Evolutionary conservation across 1,140 invertebrate species (phyloP).

Genomic region (Drosophila pandora): DNA sequence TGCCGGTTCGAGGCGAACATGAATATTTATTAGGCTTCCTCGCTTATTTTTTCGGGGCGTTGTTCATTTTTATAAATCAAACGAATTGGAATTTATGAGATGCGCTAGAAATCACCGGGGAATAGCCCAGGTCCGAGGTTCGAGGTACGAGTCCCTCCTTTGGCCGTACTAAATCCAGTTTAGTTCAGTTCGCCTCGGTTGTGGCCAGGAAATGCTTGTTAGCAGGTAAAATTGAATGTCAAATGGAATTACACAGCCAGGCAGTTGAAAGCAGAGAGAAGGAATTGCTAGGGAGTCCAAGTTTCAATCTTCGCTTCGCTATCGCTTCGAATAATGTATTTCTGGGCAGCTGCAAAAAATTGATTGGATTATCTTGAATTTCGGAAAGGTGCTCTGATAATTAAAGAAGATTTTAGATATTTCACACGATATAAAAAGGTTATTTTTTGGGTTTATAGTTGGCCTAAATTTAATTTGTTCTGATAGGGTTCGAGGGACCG

Average conservation of each 20-base stretch:
- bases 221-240: slow-evolving; percentile 75
- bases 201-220: slow-evolving; percentile 50
- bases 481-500: background rate
- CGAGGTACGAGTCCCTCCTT: too few species aligned
- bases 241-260: slow-evolving; percentile 52
- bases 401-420: background rate
- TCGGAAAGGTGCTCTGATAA: background rate
- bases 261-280: slow-evolving; percentile 9
- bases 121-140: background rate
- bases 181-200: background rate
- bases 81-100: slow-evolving; percentile 43
- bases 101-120: slow-evolving; percentile 30
- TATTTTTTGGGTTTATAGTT: background rate
- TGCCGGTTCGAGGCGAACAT: slow-evolving; percentile 44
- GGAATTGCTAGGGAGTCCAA: slow-evolving; percentile 16
- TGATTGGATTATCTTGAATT: slow-evolving; percentile 5
- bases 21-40: slow-evolving; percentile 69
- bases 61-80: slow-evolving; percentile 75
- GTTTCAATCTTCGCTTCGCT: background rate
- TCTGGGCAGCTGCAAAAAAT: slow-evolving; percentile 16
- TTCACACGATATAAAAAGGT: background rate
- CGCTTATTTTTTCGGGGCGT: slow-evolving; percentile 55
- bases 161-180: slow-evolving; percentile 14
- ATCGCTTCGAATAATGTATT: slow-evolving; percentile 5
- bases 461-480: background rate